phyloP scores from a whole-genome alignment of 2,888 invertebrate species.

The Rhagonycha lutea region DNA sequence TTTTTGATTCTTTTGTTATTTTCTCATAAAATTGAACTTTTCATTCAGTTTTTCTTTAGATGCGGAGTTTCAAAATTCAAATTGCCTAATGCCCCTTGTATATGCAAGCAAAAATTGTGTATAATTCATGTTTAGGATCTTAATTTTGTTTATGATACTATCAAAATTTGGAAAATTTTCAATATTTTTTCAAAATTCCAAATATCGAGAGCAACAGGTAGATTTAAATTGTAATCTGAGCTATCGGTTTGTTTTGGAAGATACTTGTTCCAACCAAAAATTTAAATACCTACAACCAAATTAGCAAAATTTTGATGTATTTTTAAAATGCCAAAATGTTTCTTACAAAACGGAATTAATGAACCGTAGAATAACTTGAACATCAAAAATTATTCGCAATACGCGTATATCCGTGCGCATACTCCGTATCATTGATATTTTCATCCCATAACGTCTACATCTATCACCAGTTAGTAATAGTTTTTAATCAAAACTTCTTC shows the following conservation, averaged over 20 bases:
- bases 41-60: no score
- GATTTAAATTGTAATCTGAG: not conserved
- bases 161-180: not conserved
- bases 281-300: no score
- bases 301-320: not conserved
- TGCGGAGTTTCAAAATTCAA: no score
- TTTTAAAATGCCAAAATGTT: not conserved
- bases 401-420: not conserved
- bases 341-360: not conserved
- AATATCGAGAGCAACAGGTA: not conserved
- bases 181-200: not conserved
- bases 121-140: no score
- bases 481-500: not conserved
- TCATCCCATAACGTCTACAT: not conserved
- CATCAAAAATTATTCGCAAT: not conserved
- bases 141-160: no score
- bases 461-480: not conserved
- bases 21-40: no score
- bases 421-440: not conserved
- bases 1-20: no score
- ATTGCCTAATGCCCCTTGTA: no score
- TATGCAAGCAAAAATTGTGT: no score
- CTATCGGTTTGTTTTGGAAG: not conserved
- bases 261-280: no score
- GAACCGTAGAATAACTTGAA: not conserved